Conservation (phyloP, 2,797 vertebrate species). For the Fistularia tabacaria region DNA sequence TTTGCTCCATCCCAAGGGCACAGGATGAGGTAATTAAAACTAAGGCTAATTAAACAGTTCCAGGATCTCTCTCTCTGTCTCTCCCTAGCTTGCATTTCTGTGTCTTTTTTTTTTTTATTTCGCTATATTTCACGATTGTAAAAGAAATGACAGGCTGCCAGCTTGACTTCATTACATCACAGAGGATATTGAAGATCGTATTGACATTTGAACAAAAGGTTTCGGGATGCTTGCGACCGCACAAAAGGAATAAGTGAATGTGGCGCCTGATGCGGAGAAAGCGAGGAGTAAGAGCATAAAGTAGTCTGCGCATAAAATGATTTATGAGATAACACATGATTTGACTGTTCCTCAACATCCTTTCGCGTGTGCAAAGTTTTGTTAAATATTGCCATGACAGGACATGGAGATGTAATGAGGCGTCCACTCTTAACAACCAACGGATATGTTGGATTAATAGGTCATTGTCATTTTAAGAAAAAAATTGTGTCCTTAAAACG, state of each 20-base stretch:
- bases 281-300: too few species aligned
- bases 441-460: slow-evolving; percentile 18
- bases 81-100: slow-evolving; percentile 4
- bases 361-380: too few species aligned
- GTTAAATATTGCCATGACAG: not conserved
- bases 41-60: slow-evolving; percentile 67
- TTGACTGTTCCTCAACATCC: too few species aligned
- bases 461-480: slow-evolving; percentile 15
- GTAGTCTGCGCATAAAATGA: too few species aligned
- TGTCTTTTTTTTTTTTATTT: slow-evolving; percentile 23
- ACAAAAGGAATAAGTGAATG: too few species aligned
- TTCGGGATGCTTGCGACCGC: too few species aligned
- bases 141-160: slow-evolving; percentile 45
- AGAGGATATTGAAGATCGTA: slow-evolving; percentile 21
- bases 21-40: slow-evolving; percentile 70
- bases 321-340: too few species aligned
- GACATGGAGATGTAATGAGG: slow-evolving; percentile 19
- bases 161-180: slow-evolving; percentile 20
- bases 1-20: slow-evolving; percentile 60
- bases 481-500: slow-evolving; percentile 19
- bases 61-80: slow-evolving; percentile 26
- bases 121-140: slow-evolving; percentile 19
- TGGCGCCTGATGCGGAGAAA: too few species aligned
- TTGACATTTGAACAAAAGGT: slow-evolving; percentile 35
- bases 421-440: slow-evolving; percentile 8